Percentiles rank a stretch among this genome's conserved stretches.
phyloP scores from a whole-genome alignment of 2,797 vertebrate species.

The Sarcophilus harrisii region DNA sequence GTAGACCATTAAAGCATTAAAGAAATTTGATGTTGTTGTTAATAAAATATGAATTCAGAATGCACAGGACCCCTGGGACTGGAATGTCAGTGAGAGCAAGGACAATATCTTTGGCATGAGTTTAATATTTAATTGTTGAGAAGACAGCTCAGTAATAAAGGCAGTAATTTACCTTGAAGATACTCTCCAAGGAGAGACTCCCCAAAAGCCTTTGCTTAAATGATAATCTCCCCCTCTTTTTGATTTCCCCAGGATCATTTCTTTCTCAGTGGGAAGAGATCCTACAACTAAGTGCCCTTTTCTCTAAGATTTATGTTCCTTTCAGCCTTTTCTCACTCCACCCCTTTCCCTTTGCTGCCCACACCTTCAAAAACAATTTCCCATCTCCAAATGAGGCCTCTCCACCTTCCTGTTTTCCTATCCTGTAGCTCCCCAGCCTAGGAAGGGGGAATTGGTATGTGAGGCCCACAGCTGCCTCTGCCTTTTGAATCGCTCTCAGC shows the following conservation, averaged over 20 bases:
- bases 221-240: neutral
- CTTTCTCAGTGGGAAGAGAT: neutral
- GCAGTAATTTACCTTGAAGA: constrained; percentile 51
- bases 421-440: constrained; percentile 14
- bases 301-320: neutral
- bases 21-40: neutral
- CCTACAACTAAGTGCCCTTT: neutral
- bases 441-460: constrained; percentile 28
- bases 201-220: neutral
- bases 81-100: neutral
- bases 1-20: neutral
- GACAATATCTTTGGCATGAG: neutral
- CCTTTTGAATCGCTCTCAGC: neutral
- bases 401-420: constrained; percentile 70
- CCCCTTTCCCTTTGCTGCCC: neutral
- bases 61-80: neutral
- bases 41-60: neutral
- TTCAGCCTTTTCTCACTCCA: neutral
- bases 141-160: constrained; percentile 50
- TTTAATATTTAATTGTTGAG: constrained; percentile 24
- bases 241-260: neutral
- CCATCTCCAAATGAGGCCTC: constrained; percentile 63
- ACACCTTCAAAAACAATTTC: constrained; percentile 67
- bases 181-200: constrained; percentile 47
- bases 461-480: constrained; percentile 35